Conservation (phyloP, 2,888 invertebrate species). For the Nematopogon swammerdamellus region DNA sequence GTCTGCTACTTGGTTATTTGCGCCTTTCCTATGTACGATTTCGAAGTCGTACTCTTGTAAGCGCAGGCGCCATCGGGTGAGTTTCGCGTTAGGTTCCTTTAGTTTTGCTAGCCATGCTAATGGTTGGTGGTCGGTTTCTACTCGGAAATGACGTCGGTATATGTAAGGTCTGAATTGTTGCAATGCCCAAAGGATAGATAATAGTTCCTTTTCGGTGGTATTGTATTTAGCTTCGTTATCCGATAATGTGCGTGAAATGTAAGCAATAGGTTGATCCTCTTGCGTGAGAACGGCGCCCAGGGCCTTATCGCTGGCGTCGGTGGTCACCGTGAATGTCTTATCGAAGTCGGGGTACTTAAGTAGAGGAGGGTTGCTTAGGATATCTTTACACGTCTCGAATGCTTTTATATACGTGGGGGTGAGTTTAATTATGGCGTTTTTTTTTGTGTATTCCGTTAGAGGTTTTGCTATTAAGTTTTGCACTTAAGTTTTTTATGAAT, state of each 20-base stretch:
- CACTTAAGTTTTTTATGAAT: conserved; percentile 6
- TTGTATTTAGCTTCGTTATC: not conserved
- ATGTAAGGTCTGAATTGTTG: conserved; percentile 1
- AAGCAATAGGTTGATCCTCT: not conserved
- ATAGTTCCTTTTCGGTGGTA: conserved; percentile 1
- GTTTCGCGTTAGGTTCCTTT: not conserved
- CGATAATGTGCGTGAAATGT: not conserved
- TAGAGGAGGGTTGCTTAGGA: not conserved
- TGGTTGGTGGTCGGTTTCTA: not conserved
- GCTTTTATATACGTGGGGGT: not conserved
- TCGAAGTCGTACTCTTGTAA: conserved; percentile 1
- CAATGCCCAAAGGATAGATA: not conserved
- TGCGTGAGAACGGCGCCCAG: not conserved
- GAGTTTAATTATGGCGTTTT: too few relatives aligned
- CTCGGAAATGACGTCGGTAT: not conserved
- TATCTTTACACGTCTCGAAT: not conserved
- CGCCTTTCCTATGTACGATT: not conserved
- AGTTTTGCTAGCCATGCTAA: not conserved
- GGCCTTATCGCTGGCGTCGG: not conserved
- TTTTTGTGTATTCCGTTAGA: too few relatives aligned
- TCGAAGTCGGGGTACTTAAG: not conserved
- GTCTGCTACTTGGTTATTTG: not conserved
- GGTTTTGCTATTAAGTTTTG: too few relatives aligned
- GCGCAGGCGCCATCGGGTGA: not conserved
- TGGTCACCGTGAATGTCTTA: not conserved